phyloP scores from a whole-genome alignment of 2,888 invertebrate species.

The Oxyteleia sp. region DNA sequence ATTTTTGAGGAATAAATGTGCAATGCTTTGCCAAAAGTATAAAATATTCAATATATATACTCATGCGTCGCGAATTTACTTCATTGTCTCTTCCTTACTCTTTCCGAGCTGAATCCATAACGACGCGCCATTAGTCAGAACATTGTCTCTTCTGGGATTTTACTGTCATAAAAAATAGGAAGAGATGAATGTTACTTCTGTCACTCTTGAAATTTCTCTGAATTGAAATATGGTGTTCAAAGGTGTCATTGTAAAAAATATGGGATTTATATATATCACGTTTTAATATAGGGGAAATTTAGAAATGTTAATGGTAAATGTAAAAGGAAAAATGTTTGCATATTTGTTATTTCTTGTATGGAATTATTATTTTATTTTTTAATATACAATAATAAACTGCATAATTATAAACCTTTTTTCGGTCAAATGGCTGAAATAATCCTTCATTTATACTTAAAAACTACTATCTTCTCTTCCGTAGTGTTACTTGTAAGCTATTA shows the following conservation, averaged over 20 bases:
- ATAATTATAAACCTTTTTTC: too few relatives aligned
- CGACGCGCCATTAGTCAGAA: conserved; percentile 68
- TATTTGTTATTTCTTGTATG: too few relatives aligned
- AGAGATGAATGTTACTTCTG: conserved; percentile 49
- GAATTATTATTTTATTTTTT: too few relatives aligned
- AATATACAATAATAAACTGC: too few relatives aligned
- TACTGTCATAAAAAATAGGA: conserved; percentile 57
- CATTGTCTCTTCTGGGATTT: conserved; percentile 62
- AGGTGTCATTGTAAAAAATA: conserved; percentile 35
- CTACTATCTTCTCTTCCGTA: too few relatives aligned
- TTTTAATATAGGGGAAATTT: conserved; percentile 8
- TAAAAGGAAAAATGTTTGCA: background rate
- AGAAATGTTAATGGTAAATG: background rate
- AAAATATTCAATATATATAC: conserved; percentile 60
- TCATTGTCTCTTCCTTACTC: conserved; percentile 61
- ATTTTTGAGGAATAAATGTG: conserved; percentile 17
- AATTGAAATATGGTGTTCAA: conserved; percentile 56
- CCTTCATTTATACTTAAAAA: too few relatives aligned
- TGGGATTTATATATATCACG: conserved; percentile 24
- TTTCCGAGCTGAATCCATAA: conserved; percentile 66
- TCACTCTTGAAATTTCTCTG: conserved; percentile 35
- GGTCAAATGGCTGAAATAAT: too few relatives aligned
- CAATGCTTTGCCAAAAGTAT: conserved; percentile 37
- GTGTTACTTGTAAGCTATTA: too few relatives aligned
- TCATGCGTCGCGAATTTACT: conserved; percentile 54